Evolutionary conservation across 2,113 vertebrate genomes (phyloP), one percentile per base, ranked within the genome.

Genomic region (Atlantisia rogersi): DNA sequence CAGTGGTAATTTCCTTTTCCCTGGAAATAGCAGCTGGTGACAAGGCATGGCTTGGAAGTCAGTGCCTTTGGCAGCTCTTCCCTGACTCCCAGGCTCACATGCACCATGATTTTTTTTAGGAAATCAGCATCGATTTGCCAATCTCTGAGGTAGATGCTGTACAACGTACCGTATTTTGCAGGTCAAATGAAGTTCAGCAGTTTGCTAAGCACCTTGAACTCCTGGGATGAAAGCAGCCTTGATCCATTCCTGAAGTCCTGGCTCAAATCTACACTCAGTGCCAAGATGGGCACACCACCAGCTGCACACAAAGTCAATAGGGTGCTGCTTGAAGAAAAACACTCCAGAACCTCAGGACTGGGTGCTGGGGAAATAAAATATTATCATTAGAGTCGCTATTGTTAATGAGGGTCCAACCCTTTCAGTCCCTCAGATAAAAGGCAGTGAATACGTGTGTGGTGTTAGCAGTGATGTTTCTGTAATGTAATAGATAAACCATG

Each of bases 391-490:
- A 2, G 62, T 44, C 62, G 55, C 25, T 82, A 6, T 12, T 0
- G 0, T 39, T 59, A 67, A 42, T 3, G 46, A 58, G 17, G 32
- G 39, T 42, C 59, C 52, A 63, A 11, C 19, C 26, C 31, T 52
- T 4, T 2, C 50, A 53, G 52, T 18, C 15, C 50, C 40, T 70
- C 2, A 8, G 55, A 86, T n/a, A 39, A 39, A 8, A 55, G 62
- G 42, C 0, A 0, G 11, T 20, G 50, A n/a, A 22, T 39, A 17
- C 10, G 28, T 1, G 20, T 0, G 0, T 9, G 53, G 42, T 18
- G 35, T 55, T 35, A 79, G n/a, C 0, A 0, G 9, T 44, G 76
- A 21, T 35, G 39, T 10, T 55, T 67, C 29, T 20, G 89, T 25
- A 42, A 37, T 1, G 25, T 26, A 12, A 19, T 7, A 40, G 42